These are phyloP conservation scores for Hemichromis elongatus DNA, from an alignment of 2,113 vertebrate genomes.

Conservation along the genomic window DNA sequence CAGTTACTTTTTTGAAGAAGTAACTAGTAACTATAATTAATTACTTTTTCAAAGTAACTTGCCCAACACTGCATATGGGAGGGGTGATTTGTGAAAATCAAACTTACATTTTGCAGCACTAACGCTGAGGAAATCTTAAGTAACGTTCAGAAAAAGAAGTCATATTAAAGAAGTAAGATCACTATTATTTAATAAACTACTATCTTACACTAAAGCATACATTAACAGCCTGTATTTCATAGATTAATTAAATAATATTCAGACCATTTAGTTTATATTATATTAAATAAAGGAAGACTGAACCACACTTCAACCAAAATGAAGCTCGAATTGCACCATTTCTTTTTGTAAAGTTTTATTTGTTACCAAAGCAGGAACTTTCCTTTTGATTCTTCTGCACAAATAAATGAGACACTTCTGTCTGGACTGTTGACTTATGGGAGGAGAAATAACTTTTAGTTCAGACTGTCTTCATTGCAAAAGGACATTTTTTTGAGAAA, in stretches of 20 bases:
- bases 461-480: neutral
- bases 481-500: accelerated
- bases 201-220: neutral
- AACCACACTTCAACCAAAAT: neutral
- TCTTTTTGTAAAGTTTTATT: neutral
- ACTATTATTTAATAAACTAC: neutral
- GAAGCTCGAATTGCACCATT: neutral
- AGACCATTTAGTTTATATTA: neutral
- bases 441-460: neutral
- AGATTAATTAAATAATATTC: neutral
- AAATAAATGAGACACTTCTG: too few species aligned
- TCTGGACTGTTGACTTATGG: neutral
- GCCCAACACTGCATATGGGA: too few species aligned
- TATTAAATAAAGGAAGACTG: accelerated
- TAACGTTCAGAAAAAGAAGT: neutral
- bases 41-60: too few species aligned
- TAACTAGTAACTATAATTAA: too few species aligned
- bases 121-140: accelerated
- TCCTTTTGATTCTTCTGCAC: accelerated
- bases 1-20: too few species aligned
- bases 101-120: too few species aligned
- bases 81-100: too few species aligned
- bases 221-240: accelerated
- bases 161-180: neutral
- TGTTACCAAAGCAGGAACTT: neutral